phyloP scores from a whole-genome alignment of 1,140 invertebrate genomes.

The Ooceraea biroi region DNA sequence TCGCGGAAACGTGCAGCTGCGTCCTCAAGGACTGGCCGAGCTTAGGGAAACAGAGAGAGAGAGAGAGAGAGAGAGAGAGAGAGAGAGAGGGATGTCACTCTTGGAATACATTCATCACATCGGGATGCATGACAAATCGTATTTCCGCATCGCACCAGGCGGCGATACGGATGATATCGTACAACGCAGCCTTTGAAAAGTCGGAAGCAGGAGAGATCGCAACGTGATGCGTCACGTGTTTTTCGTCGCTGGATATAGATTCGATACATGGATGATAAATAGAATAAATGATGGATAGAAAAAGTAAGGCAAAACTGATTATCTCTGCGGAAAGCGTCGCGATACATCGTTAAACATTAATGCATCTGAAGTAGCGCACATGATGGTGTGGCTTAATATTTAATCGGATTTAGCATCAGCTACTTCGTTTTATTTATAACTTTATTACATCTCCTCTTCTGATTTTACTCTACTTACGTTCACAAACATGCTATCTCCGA shows the following conservation, averaged over 20 bases:
- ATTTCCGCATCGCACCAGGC: neutral
- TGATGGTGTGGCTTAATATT: neutral
- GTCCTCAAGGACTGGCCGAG: conserved; percentile 10
- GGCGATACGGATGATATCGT: neutral
- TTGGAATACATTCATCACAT: neutral
- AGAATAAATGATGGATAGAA: conserved; percentile 2
- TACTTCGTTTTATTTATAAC: neutral
- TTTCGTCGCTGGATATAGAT: neutral
- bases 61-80: no score
- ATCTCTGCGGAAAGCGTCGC: neutral
- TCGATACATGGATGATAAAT: neutral
- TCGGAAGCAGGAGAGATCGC: neutral
- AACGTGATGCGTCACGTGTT: neutral
- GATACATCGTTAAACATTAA: conserved; percentile 26
- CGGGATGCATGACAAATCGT: conserved; percentile 36
- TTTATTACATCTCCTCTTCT: neutral
- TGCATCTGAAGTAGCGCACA: neutral
- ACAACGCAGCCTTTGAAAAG: conserved; percentile 19
- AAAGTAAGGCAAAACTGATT: neutral
- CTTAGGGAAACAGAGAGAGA: no score
- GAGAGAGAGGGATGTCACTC: no score
- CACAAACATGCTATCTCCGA: neutral
- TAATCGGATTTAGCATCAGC: neutral
- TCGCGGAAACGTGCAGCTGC: neutral
- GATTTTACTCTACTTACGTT: neutral